Evolutionary conservation across 1,140 invertebrate genomes (phyloP), one percentile per base, ranked within the genome.

Genomic region (Drosophila seguyi): DNA sequence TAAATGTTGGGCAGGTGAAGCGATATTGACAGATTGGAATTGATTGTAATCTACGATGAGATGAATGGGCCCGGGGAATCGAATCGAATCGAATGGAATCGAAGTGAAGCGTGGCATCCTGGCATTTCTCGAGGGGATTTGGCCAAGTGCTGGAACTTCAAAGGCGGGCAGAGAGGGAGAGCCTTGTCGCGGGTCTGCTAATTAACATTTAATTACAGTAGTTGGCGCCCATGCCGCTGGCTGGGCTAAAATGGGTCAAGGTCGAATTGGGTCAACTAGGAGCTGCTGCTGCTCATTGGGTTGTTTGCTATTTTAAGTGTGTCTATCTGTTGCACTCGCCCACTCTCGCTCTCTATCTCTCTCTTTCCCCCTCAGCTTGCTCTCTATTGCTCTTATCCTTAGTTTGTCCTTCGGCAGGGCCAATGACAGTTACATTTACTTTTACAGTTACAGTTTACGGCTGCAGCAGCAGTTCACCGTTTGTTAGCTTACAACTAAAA

Each of bases 231-330:
- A 31, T 20, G 22, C 41, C 38, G 22, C 25, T 16, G 8, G 36
- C 25, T 27, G 67, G 42, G 63, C 36, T 11, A 52, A 86, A 87
- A 87, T 80, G 66, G 83, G 83, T 87, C 84, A 87, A 87, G 84
- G 84, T 87, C 81, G 50, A 87, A 79, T 87, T 84, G 86, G 84
- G 83, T 87, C 83, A 87, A 87, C 84, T 79, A 73, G 58, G 45
- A 69, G 77, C 59, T 72, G 72, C 59, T 72, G 72, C 76, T 42
- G 53, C 27, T 72, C 74, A 85, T 83, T 82, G 71, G 81, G 84
- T 83, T 82, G 79, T 83, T 79, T 76, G 66, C 75, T 83, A 79
- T 87, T 76, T 62, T 69, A 65, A 88, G 84, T 79, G 74, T 59
- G 48, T 77, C 62, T 50, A 60, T 77, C 74, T 68, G 38, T 77